Evolutionary conservation across 1,140 invertebrate species (phyloP).

Genomic region (Stegodyphus dumicola): DNA sequence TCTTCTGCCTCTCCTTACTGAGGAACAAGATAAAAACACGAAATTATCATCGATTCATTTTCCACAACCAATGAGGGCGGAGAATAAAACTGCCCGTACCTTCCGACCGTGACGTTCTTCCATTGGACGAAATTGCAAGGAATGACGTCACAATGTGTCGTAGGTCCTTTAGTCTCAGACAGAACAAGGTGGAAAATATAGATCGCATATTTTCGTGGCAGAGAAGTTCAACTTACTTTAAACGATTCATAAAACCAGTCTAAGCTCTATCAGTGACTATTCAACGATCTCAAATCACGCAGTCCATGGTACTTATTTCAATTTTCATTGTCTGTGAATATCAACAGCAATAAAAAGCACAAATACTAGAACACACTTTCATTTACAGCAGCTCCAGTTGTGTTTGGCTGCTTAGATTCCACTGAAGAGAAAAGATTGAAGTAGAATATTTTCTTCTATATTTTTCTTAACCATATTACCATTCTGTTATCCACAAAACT

Average conservation of each 20-base stretch:
- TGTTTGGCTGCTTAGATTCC: too few species aligned
- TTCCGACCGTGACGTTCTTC: slow-evolving; percentile 16
- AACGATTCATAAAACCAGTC: neutral
- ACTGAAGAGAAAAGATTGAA: too few species aligned
- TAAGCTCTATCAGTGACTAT: too few species aligned
- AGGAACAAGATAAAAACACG: neutral
- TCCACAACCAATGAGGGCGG: slow-evolving; percentile 5
- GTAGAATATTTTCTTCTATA: too few species aligned
- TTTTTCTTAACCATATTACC: too few species aligned
- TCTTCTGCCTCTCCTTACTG: neutral
- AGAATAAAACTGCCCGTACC: slow-evolving; percentile 23
- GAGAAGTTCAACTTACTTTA: neutral
- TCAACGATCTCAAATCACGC: too few species aligned
- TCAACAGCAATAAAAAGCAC: too few species aligned
- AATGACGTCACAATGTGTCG: slow-evolving; percentile 24
- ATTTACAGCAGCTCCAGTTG: too few species aligned
- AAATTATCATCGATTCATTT: slow-evolving; percentile 27
- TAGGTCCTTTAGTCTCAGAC: neutral
- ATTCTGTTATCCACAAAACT: too few species aligned
- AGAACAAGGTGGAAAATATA: slow-evolving; percentile 19
- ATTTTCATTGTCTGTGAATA: too few species aligned
- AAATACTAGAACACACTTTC: too few species aligned
- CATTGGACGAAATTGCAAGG: slow-evolving; percentile 1
- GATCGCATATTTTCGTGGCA: neutral
- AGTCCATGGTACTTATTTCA: too few species aligned